phyloP scores from a whole-genome alignment of 1,140 invertebrate species.

The Aphis craccivora region DNA sequence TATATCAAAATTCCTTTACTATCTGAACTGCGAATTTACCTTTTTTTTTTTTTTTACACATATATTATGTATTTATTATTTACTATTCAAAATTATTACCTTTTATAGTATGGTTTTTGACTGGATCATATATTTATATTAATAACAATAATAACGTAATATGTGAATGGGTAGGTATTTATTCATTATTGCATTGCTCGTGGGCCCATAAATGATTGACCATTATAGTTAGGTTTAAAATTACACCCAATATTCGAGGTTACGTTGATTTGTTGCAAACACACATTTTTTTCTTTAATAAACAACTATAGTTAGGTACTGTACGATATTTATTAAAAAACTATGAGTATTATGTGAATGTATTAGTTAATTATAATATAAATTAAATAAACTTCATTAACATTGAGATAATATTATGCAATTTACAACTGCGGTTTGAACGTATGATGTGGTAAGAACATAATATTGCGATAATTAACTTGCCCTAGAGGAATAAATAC shows the following conservation, averaged over 20 bases:
- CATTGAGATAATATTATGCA: background rate
- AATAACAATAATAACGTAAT: background rate
- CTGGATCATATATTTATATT: background rate
- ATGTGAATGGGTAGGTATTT: background rate
- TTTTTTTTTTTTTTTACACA: background rate
- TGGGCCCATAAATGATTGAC: background rate
- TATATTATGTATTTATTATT: background rate
- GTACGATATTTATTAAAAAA: background rate
- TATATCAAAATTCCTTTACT: background rate
- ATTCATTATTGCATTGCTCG: background rate
- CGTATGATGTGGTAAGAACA: background rate
- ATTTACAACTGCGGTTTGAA: background rate
- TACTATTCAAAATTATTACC: background rate
- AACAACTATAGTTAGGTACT: too few species aligned
- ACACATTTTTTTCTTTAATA: background rate
- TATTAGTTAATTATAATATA: background rate
- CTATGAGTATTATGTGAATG: background rate
- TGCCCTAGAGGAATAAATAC: background rate
- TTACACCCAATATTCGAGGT: background rate
- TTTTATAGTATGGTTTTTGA: constrained; percentile 4
- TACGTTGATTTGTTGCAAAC: background rate
- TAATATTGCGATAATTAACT: background rate
- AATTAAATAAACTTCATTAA: background rate
- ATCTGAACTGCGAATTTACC: background rate
- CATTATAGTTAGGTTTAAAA: background rate